Evolutionary conservation across 2,888 invertebrate genomes (phyloP), one percentile per base, ranked within the genome.

Genomic region (Morpho helenor): DNA sequence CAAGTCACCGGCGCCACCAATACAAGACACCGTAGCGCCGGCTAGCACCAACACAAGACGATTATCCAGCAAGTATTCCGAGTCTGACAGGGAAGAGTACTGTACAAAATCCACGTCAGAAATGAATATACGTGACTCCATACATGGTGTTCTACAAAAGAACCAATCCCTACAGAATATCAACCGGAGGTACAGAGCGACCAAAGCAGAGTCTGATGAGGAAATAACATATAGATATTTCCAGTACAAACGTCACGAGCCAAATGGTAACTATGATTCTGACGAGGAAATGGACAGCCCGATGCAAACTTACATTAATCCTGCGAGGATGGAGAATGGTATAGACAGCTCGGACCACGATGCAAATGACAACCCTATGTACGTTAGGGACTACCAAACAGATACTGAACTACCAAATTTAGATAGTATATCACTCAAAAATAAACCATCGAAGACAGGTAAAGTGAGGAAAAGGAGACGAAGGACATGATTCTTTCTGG

Each of bases 111-210:
- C 89, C 2, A 84, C 73, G 4, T 87, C 89, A 0, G 87, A 87
- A 60, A 75, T 79, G 56, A 84, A 87, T 66, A 75, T 88, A 5
- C 66, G 82, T 2, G 84, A 87, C 49, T 56, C 79, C 0, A 41
- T 81, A 0, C 82, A 82, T n/a, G 68, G 70, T 0, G 84, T 84
- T 50, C 69, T 88, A 2, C 87, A 86, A 58, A 91, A 89, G 61
- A 88, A 89, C 52, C 87, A 88, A 49, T 91, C 91, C 0, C 72
- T 91, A 0, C 91, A 91, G 62, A 86, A 91, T 56, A 84, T 91
- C 5, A 80, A 79, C 57, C 66, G 84, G 16, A 62, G 80, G 3
- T 75, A 80, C 64, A 77, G 74, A 63, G 66, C 73, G 0, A 64
- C 72, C 0, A 68, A 72, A 46, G 67, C 80, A 0, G 88, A 87